Evolutionary conservation across 2,113 vertebrate species (phyloP).

Genomic region (Rattus norvegicus): DNA sequence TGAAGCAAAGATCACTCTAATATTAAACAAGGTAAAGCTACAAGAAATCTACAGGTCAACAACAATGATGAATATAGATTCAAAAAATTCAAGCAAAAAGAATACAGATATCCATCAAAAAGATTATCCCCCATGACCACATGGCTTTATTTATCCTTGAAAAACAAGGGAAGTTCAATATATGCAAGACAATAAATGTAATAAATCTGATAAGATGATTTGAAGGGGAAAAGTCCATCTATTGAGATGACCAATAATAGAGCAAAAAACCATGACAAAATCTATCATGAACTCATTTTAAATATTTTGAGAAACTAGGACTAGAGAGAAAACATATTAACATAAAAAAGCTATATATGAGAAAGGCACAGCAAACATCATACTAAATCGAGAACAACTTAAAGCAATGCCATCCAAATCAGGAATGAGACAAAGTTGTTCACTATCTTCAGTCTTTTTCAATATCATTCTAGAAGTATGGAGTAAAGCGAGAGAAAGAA

Average conservation of each 20-base stretch:
- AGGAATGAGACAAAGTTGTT: neutral
- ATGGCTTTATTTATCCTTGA: neutral
- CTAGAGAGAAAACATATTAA: neutral
- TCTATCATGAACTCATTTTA: neutral
- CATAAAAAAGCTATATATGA: neutral
- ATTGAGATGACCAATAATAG: neutral
- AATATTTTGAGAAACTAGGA: neutral
- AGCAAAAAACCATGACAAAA: neutral
- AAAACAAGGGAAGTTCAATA: neutral
- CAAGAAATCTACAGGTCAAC: neutral
- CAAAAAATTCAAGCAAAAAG: neutral
- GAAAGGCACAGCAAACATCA: neutral
- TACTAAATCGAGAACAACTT: neutral
- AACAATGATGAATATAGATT: neutral
- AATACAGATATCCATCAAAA: neutral
- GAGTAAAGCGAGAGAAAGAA: neutral
- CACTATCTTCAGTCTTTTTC: neutral
- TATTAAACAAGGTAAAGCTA: neutral
- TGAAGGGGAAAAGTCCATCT: neutral
- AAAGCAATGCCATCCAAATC: neutral
- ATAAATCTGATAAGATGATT: neutral
- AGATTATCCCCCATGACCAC: neutral
- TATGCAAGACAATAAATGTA: neutral
- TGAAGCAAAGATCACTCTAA: neutral
- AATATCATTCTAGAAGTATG: neutral